phyloP scores from a whole-genome alignment of 2,888 invertebrate genomes.

The Desoria tigrina region DNA sequence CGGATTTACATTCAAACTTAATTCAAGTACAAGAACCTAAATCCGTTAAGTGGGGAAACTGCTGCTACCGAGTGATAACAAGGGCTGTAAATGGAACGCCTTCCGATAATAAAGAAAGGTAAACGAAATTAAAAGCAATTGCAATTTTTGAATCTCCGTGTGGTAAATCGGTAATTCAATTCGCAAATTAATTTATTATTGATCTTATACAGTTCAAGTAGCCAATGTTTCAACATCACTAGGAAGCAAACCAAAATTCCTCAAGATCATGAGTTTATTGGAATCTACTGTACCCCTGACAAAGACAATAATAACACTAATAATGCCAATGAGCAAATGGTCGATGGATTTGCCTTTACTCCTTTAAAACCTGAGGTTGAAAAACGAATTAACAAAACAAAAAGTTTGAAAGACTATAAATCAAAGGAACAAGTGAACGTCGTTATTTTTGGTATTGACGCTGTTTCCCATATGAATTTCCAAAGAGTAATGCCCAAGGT shows the following conservation, averaged over 20 bases:
- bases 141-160: not conserved
- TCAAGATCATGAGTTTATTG: slow-evolving; percentile 28
- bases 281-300: slow-evolving; percentile 23
- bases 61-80: slow-evolving; percentile 24
- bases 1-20: slow-evolving; percentile 4
- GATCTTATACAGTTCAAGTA: not conserved
- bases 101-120: slow-evolving; percentile 8
- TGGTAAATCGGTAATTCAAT: too few species aligned
- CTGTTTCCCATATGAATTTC: slow-evolving; percentile 81
- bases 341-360: slow-evolving; percentile 40
- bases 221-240: not conserved
- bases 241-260: slow-evolving; percentile 16
- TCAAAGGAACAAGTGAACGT: slow-evolving; percentile 61
- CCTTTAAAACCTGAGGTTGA: slow-evolving; percentile 30
- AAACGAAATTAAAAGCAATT: not conserved
- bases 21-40: not conserved
- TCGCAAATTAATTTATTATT: too few species aligned
- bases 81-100: not conserved
- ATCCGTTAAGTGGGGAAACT: not conserved
- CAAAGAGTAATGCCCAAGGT: slow-evolving; percentile 62
- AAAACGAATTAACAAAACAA: slow-evolving; percentile 17
- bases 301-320: too few species aligned
- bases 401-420: not conserved
- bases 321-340: not conserved
- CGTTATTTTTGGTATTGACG: slow-evolving; percentile 79